These are phyloP conservation scores for Acanthopagrus latus DNA, from an alignment of 2,797 vertebrate genomes.

Conservation along the genomic window DNA sequence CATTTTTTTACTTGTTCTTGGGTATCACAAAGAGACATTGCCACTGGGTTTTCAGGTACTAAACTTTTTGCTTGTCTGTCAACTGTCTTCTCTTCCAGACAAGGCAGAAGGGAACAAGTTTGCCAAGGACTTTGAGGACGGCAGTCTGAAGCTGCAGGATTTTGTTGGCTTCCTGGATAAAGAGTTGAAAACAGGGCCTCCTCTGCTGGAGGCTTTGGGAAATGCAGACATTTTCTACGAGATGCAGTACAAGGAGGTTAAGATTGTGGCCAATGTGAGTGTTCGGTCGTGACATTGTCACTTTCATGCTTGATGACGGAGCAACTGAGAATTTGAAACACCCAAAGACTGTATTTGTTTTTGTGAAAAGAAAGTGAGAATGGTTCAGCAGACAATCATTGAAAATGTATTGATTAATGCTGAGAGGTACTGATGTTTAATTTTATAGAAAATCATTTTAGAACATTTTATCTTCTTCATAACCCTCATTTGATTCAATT, in stretches of 20 bases:
- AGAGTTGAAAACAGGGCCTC: constrained; percentile 91
- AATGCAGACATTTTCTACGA: constrained; percentile 98
- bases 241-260: constrained; percentile 98
- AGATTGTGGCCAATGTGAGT: constrained; percentile 98
- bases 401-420: background rate
- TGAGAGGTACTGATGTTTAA: background rate
- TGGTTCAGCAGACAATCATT: background rate
- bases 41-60: background rate
- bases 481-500: background rate
- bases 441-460: background rate
- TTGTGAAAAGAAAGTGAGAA: background rate
- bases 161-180: constrained; percentile 94
- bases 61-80: background rate
- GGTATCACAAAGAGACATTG: background rate
- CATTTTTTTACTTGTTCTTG: no score
- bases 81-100: constrained; percentile 81
- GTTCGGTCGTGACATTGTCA: background rate
- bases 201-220: constrained; percentile 92
- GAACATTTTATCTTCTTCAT: background rate
- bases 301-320: background rate
- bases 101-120: constrained; percentile 98
- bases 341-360: background rate
- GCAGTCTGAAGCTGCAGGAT: constrained; percentile 94
- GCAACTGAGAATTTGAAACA: background rate
- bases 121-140: constrained; percentile 98